A percentile compares a stretch with the other conserved stretches of the same genome.
These are phyloP conservation scores for Gallinago paraguaiae DNA, from an alignment of 2,113 vertebrate genomes.

Conservation along the genomic window DNA sequence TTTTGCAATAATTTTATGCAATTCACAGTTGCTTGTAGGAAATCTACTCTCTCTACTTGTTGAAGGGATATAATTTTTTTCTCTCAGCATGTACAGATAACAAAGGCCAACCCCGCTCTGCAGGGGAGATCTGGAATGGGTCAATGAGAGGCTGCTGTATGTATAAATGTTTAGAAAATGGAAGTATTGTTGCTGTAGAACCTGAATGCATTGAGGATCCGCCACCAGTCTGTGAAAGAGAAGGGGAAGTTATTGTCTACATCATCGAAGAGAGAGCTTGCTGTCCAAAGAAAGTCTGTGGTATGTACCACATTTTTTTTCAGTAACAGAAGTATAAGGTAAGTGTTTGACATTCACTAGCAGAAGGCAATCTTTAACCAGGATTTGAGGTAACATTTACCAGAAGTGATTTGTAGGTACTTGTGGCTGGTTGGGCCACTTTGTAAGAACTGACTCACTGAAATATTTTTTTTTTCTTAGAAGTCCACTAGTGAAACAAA, in stretches of 20 bases:
- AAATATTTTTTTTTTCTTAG: neutral
- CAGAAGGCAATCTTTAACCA: neutral
- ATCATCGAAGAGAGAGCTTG: constrained; percentile 85
- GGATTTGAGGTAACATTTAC: neutral
- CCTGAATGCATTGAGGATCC: constrained; percentile 84
- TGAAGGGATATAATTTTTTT: neutral
- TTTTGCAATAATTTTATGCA: neutral
- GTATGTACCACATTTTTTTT: constrained; percentile 69
- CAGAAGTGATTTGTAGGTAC: neutral
- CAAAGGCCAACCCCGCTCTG: constrained; percentile 81
- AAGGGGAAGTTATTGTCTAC: constrained; percentile 86
- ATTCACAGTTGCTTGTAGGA: neutral
- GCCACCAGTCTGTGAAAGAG: constrained; percentile 82
- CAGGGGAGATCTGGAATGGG: constrained; percentile 91
- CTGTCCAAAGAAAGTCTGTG: constrained; percentile 91
- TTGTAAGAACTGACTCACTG: neutral
- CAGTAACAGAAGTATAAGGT: neutral
- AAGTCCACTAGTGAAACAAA: neutral
- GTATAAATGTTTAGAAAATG: constrained; percentile 89
- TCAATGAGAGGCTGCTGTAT: constrained; percentile 88
- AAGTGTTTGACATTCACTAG: neutral
- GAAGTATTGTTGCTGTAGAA: constrained; percentile 87
- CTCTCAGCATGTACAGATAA: constrained; percentile 89
- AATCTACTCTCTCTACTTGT: neutral
- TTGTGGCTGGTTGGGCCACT: neutral